These are phyloP conservation scores for Apantesis nais DNA, from an alignment of 2,888 invertebrate genomes.

Conservation along the genomic window DNA sequence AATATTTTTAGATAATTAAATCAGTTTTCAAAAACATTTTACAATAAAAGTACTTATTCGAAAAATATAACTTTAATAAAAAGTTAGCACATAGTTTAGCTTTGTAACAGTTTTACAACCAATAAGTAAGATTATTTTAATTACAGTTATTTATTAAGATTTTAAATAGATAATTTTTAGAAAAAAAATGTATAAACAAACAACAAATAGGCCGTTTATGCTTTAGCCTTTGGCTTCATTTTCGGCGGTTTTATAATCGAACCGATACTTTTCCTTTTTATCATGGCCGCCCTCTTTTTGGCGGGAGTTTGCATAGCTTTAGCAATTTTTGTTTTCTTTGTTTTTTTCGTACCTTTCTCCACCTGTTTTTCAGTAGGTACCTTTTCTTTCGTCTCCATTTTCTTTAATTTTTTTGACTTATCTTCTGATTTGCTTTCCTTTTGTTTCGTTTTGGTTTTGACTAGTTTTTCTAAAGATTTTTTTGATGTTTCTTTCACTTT, in stretches of 20 bases:
- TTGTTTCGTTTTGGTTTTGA: constrained; percentile 27
- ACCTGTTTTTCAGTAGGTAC: constrained; percentile 30
- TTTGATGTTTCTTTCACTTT: constrained; percentile 36
- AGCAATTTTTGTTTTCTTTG: constrained; percentile 34
- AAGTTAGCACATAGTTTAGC: neutral
- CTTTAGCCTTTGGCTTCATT: constrained; percentile 68
- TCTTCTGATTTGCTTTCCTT: constrained; percentile 28
- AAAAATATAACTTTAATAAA: neutral
- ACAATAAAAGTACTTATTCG: neutral
- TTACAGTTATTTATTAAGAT: constrained; percentile 5
- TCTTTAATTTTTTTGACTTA: constrained; percentile 17
- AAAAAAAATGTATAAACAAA: constrained; percentile 13
- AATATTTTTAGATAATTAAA: neutral
- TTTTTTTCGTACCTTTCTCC: constrained; percentile 28
- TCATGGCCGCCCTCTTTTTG: constrained; percentile 60
- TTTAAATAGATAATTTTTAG: constrained; percentile 8
- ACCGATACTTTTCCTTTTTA: constrained; percentile 73
- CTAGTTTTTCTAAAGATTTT: constrained; percentile 35
- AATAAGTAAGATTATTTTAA: neutral
- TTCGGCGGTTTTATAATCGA: constrained; percentile 75
- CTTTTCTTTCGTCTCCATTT: constrained; percentile 24
- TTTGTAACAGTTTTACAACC: neutral
- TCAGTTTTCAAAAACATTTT: neutral
- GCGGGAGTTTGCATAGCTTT: constrained; percentile 54
- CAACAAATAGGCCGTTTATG: constrained; percentile 16